These are phyloP conservation scores for Neogobius melanostomus DNA, from an alignment of 2,113 vertebrate species.

Conservation along the genomic window DNA sequence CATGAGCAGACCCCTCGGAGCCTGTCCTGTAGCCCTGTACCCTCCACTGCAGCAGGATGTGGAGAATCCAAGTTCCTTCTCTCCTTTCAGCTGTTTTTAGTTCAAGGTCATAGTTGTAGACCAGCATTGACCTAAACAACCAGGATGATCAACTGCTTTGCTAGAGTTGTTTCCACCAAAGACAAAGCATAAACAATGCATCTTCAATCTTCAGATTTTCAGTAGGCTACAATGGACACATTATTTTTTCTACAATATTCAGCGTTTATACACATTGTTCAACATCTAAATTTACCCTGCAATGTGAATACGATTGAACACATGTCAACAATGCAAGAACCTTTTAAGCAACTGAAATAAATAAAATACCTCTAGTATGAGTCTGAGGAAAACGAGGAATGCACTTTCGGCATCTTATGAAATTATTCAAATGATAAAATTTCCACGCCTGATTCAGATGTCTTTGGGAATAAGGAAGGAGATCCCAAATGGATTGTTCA, in stretches of 20 bases:
- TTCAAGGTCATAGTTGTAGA: conserved; percentile 74
- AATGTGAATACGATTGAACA: conserved; percentile 53
- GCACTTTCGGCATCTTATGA: conserved; percentile 45
- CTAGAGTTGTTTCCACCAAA: conserved; percentile 31
- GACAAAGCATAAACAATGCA: conserved; percentile 15
- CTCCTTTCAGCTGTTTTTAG: conserved; percentile 85
- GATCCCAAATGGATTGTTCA: conserved; percentile 38
- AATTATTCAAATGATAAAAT: not conserved
- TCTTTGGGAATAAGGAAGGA: conserved; percentile 13
- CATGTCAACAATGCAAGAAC: too few relatives aligned
- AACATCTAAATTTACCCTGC: conserved; percentile 34
- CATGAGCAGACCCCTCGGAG: conserved; percentile 66
- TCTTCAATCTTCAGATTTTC: not conserved
- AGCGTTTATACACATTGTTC: not conserved
- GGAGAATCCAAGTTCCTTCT: conserved; percentile 85
- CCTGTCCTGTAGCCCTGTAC: conserved; percentile 55
- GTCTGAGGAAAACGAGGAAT: conserved; percentile 16
- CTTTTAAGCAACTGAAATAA: not conserved
- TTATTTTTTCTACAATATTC: not conserved
- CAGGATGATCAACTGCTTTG: conserved; percentile 33
- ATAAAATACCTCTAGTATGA: conserved; percentile 2
- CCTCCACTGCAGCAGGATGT: conserved; percentile 73
- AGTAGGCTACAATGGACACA: not conserved
- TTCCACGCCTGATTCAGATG: conserved; percentile 8
- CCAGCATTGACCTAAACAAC: conserved; percentile 46